Evolutionary conservation across 2,888 invertebrate species (phyloP).

Genomic region (Machimus atricapillus): DNA sequence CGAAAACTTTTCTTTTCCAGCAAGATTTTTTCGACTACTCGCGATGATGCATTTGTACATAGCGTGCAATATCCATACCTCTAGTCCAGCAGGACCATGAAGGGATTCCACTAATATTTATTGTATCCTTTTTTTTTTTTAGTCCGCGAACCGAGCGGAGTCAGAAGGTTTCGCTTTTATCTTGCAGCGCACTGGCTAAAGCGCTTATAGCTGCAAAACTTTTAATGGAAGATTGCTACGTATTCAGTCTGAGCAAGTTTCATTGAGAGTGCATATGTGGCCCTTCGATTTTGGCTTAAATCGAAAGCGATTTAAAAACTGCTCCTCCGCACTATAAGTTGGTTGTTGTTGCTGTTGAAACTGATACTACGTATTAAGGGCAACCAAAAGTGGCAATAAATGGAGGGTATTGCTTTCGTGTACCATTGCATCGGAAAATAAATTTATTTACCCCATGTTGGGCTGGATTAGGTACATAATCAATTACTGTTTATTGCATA

Average conservation of each 20-base stretch:
- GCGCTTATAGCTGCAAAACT: not conserved
- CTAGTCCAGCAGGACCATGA: not conserved
- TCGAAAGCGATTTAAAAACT: not conserved
- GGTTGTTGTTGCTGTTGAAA: not conserved
- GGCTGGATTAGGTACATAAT: not conserved
- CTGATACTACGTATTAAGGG: not conserved
- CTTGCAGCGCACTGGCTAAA: not conserved
- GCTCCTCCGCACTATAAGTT: not conserved
- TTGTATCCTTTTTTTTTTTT: not conserved
- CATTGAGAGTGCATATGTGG: not conserved
- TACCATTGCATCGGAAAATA: not conserved
- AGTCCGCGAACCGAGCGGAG: not conserved
- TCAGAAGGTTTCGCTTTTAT: not conserved
- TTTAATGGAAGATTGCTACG: not conserved
- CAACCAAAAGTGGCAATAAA: not conserved
- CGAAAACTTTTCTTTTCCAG: not conserved
- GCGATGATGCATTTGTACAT: not conserved
- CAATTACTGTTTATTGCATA: not conserved
- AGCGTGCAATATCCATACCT: not conserved
- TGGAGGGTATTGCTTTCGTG: not conserved
- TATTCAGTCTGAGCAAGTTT: not conserved
- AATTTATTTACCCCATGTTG: not conserved
- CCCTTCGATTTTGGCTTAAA: not conserved
- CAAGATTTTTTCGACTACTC: not conserved
- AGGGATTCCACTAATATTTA: not conserved